These are phyloP conservation scores for Temnopleurus reevesii DNA, from an alignment of 53 echinoderm and acorn worm species.

Conservation along the genomic window DNA sequence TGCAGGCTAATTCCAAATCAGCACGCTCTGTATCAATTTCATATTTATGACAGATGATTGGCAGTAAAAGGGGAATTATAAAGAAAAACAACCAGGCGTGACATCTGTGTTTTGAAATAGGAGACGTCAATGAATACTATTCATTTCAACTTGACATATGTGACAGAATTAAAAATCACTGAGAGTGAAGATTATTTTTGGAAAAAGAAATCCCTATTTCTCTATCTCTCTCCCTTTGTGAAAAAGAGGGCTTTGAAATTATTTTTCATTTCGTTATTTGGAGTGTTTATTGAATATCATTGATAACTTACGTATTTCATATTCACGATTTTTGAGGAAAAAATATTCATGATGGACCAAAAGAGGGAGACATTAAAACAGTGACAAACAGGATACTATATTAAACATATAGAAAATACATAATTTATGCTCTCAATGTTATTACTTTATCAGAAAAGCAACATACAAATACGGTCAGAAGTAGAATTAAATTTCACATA, in stretches of 20 bases:
- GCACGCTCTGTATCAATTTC: conserved; percentile 6
- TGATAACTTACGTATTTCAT: no score
- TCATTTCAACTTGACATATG: background rate
- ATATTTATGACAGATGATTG: conserved; percentile 13
- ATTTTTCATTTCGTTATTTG: background rate
- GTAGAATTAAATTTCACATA: no score
- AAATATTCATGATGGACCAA: no score
- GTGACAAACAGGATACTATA: no score
- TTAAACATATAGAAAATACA: no score
- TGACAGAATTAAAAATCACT: background rate
- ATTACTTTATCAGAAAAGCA: no score
- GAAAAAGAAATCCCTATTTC: background rate
- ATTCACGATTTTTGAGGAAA: no score
- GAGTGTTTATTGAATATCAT: no score
- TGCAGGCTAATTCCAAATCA: no score
- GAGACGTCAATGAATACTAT: background rate
- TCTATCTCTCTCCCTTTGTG: background rate
- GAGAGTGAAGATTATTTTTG: background rate
- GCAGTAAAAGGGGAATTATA: background rate
- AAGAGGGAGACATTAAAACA: no score
- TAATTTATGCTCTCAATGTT: no score
- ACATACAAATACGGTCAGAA: no score
- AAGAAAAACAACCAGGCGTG: background rate
- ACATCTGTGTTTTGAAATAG: conserved; percentile 16
- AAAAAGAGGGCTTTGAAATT: background rate